These are phyloP conservation scores for Therioaphis trifolii DNA, from an alignment of 2,888 invertebrate species.

Conservation along the genomic window DNA sequence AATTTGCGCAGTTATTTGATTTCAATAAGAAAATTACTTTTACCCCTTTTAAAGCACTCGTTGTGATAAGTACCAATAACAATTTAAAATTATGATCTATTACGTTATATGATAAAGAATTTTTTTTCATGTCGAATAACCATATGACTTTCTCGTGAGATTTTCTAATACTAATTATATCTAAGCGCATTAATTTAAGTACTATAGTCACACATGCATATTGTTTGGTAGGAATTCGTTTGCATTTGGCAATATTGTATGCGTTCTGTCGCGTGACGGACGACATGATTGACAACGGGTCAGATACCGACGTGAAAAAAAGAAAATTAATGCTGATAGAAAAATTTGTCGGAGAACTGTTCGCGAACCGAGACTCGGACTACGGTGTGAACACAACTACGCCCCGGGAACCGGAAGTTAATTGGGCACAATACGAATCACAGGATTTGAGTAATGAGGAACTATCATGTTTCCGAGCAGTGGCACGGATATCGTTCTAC, in stretches of 20 bases:
- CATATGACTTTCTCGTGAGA: too few species aligned
- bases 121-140: too few species aligned
- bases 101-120: too few species aligned
- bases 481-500: slow-evolving; percentile 49
- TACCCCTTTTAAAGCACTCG: too few species aligned
- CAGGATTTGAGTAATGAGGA: slow-evolving; percentile 16
- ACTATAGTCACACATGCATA: too few species aligned
- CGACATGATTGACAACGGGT: slow-evolving; percentile 54
- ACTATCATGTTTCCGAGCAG: slow-evolving; percentile 48
- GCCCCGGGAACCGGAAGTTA: not conserved
- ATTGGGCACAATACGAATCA: slow-evolving; percentile 17
- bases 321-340: slow-evolving; percentile 19
- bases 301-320: not conserved
- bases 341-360: slow-evolving; percentile 21
- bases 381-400: slow-evolving; percentile 51
- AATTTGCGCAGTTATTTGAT: too few species aligned
- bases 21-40: too few species aligned
- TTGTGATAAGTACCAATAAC: too few species aligned
- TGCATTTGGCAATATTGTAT: slow-evolving; percentile 50
- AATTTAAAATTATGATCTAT: too few species aligned
- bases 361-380: slow-evolving; percentile 23
- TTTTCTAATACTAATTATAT: too few species aligned
- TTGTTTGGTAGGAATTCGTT: slow-evolving; percentile 34
- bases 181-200: too few species aligned
- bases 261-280: slow-evolving; percentile 57